phyloP scores from a whole-genome alignment of 2,888 invertebrate genomes.

The Clunio marinus region DNA sequence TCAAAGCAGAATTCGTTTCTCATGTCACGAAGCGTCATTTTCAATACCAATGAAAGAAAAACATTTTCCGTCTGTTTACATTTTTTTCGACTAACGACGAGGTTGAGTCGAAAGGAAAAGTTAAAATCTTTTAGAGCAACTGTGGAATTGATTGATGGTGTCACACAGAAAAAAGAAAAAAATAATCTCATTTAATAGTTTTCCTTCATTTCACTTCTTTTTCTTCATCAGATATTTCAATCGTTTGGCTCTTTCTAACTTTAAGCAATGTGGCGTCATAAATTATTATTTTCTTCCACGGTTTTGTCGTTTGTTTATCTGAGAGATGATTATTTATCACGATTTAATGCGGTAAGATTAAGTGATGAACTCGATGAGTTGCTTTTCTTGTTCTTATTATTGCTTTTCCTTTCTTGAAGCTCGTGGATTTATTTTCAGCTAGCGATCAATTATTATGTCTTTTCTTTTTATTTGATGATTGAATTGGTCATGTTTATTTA shows the following conservation, averaged over 20 bases:
- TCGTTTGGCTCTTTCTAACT: neutral
- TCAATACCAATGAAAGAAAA: neutral
- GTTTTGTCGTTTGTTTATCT: slow-evolving; percentile 11
- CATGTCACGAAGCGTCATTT: neutral
- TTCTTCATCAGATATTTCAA: neutral
- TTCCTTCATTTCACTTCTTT: neutral
- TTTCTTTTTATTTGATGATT: neutral
- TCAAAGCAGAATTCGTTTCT: neutral
- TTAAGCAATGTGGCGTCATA: slow-evolving; percentile 17
- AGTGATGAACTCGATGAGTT: neutral
- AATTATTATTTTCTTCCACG: neutral
- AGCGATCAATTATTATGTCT: neutral
- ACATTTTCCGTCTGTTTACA: neutral
- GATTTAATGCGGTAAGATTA: neutral
- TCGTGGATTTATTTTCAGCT: neutral
- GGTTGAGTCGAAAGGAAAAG: neutral
- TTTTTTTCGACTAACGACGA: neutral
- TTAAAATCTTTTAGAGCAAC: neutral
- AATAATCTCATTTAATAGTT: slow-evolving; percentile 35
- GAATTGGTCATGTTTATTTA: neutral
- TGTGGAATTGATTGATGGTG: slow-evolving; percentile 28
- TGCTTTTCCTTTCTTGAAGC: neutral
- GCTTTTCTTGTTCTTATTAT: neutral
- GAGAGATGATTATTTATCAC: slow-evolving; percentile 9
- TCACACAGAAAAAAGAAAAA: slow-evolving; percentile 18